Percentiles rank a stretch among this genome's conserved stretches.
Evolutionary conservation across 1,140 invertebrate genomes (phyloP).

Genomic region (Papilio machaon): DNA sequence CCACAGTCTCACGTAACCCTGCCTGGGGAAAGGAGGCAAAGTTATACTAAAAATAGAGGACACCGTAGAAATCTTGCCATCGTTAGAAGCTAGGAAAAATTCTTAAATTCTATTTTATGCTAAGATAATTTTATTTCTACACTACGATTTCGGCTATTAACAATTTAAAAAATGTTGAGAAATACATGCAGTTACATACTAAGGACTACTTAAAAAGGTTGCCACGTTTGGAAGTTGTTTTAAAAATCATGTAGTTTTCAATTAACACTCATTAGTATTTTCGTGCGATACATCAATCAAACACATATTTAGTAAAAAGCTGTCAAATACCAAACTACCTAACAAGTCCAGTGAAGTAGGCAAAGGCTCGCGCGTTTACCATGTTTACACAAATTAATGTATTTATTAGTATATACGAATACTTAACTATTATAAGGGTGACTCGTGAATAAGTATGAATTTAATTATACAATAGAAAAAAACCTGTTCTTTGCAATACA

Average conservation of each 20-base stretch:
- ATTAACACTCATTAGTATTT: conserved; percentile 26
- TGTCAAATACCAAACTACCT: conserved; percentile 26
- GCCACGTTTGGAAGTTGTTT: neutral
- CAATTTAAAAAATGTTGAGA: too few species aligned
- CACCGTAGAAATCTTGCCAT: too few species aligned
- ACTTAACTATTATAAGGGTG: conserved; percentile 4
- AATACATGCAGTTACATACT: neutral
- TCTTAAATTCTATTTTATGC: neutral
- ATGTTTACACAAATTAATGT: conserved; percentile 32
- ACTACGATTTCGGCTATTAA: too few species aligned
- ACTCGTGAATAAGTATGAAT: neutral
- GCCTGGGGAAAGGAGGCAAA: too few species aligned
- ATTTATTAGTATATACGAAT: conserved; percentile 25
- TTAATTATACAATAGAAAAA: too few species aligned
- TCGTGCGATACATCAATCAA: conserved; percentile 30
- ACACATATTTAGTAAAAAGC: conserved; percentile 32
- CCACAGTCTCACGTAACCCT: too few species aligned
- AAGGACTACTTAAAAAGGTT: neutral
- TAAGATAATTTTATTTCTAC: neutral
- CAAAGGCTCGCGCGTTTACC: conserved; percentile 21
- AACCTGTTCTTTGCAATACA: too few species aligned
- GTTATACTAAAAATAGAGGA: too few species aligned
- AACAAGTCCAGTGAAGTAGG: conserved; percentile 33
- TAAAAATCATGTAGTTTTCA: neutral
- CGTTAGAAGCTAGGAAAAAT: too few species aligned